These are phyloP conservation scores for Erpornis zantholeuca DNA, from an alignment of 2,113 vertebrate genomes.

Conservation along the genomic window DNA sequence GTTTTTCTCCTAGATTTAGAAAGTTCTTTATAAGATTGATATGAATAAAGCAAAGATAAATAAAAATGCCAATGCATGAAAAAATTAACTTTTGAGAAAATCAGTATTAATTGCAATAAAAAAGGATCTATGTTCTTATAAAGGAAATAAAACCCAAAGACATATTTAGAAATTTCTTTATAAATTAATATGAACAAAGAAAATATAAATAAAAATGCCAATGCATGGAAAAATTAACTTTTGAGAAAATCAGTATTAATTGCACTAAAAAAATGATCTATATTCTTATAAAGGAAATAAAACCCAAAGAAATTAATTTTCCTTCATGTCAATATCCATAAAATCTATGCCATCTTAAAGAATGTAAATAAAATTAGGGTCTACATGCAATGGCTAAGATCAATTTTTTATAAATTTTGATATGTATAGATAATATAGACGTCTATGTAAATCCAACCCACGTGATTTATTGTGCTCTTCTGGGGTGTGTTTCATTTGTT, in stretches of 20 bases:
- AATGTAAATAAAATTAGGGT: not conserved
- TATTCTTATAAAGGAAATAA: not conserved
- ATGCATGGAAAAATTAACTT: not conserved
- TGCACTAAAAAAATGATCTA: fast-evolving
- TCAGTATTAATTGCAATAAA: not conserved
- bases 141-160: not conserved
- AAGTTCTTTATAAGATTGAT: not conserved
- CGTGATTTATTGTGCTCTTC: not conserved
- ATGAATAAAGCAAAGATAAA: not conserved
- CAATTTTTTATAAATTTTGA: not conserved
- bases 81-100: not conserved
- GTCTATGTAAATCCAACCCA: not conserved
- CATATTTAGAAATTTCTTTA: not conserved
- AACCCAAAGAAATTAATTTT: not conserved
- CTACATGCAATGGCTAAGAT: not conserved
- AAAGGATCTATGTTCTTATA: not conserved
- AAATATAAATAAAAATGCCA: not conserved
- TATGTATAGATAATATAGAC: not conserved
- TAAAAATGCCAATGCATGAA: not conserved
- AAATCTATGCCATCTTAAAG: not conserved
- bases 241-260: not conserved
- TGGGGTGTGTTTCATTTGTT: not conserved
- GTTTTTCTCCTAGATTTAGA: not conserved
- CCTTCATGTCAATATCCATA: not conserved
- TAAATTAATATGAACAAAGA: not conserved